Conservation (phyloP, 2,113 vertebrate species). For the Pachyramphus minor region DNA sequence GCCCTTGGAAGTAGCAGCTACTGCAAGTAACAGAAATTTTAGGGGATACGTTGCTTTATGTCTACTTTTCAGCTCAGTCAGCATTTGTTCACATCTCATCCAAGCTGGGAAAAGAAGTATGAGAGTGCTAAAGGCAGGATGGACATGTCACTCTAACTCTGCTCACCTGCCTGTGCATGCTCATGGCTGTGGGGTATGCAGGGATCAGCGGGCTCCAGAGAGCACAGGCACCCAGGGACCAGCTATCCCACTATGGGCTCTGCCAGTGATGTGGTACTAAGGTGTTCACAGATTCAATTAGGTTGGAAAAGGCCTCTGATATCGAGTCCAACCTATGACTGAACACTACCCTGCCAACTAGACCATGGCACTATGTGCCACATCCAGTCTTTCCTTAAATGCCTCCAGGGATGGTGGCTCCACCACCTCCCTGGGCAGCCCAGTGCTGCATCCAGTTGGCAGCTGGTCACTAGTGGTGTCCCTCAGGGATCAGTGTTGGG, state of each 20-base stretch:
- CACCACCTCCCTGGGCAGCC: fast-evolving
- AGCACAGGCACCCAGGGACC: not conserved
- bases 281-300: not conserved
- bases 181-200: not conserved
- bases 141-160: not conserved
- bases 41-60: fast-evolving
- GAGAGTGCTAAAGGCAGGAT: not conserved
- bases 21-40: fast-evolving
- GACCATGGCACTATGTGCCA: not conserved
- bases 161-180: not conserved
- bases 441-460: no score
- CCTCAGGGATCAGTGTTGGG: no score
- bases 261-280: fast-evolving
- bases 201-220: not conserved
- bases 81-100: not conserved
- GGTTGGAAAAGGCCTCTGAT: not conserved
- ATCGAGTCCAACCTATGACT: not conserved
- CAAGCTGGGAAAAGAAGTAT: not conserved
- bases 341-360: not conserved
- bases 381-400: not conserved
- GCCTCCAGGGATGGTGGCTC: not conserved
- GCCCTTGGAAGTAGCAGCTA: not conserved
- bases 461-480: no score
- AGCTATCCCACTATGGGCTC: fast-evolving
- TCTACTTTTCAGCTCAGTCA: not conserved